A percentile compares a stretch with the other conserved stretches of the same genome.
These are phyloP conservation scores for Porites lutea DNA, from an alignment of 64 coral and sea anemone genomes.

Conservation along the genomic window DNA sequence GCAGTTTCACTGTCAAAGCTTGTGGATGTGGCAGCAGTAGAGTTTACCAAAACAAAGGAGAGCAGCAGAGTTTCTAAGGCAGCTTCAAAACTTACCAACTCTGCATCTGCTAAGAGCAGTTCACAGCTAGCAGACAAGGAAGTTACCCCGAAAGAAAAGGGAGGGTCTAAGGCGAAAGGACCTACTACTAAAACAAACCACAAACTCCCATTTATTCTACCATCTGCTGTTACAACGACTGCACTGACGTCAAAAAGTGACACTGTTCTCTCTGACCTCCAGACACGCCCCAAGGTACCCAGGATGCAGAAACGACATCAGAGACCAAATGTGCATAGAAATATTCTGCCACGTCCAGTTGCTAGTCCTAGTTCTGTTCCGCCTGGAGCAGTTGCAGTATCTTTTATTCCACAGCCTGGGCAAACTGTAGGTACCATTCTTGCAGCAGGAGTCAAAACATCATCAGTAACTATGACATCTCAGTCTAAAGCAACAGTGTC, in stretches of 20 bases:
- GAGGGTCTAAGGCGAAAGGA: conserved; percentile 46
- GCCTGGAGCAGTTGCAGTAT: conserved; percentile 86
- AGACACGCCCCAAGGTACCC: conserved; percentile 10
- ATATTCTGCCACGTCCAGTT: conserved; percentile 86
- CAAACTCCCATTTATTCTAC: conserved; percentile 74
- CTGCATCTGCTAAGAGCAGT: conserved; percentile 9
- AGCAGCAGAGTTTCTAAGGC: conserved; percentile 22
- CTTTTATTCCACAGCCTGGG: conserved; percentile 94
- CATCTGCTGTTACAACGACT: conserved; percentile 48
- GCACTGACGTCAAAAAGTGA: conserved; percentile 2
- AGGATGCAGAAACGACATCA: conserved; percentile 40
- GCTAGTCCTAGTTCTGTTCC: conserved; percentile 69
- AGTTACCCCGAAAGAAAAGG: conserved; percentile 9
- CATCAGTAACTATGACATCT: conserved; percentile 2
- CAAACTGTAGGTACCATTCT: conserved; percentile 84
- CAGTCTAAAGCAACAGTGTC: conserved; percentile 33
- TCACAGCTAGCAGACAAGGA: not conserved
- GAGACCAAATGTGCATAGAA: conserved; percentile 78
- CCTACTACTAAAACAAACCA: conserved; percentile 64
- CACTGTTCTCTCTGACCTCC: conserved; percentile 31
- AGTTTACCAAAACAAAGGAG: conserved; percentile 75
- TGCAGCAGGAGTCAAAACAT: conserved; percentile 51
- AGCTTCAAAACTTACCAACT: conserved; percentile 30
- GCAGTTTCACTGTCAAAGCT: conserved; percentile 82
- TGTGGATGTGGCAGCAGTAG: conserved; percentile 74